These are phyloP conservation scores for Nannoperca obscura DNA, from an alignment of 2,797 vertebrate genomes.

Conservation along the genomic window DNA sequence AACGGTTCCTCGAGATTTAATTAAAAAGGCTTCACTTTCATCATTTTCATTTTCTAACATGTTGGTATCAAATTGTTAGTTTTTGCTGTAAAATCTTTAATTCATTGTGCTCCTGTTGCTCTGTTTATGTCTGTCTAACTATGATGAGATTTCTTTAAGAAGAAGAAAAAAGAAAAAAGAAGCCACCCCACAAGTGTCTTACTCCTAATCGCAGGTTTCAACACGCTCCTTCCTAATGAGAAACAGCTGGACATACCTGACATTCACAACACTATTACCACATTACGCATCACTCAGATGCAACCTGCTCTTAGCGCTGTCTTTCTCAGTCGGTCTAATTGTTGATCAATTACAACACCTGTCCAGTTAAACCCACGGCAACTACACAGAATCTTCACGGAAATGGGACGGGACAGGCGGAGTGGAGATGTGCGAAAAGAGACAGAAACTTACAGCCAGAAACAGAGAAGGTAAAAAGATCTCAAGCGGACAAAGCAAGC, in stretches of 20 bases:
- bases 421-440: constrained; percentile 21
- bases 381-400: not conserved
- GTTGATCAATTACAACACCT: not conserved
- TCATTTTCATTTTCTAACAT: too few relatives aligned
- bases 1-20: too few relatives aligned
- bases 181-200: not conserved
- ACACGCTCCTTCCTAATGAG: constrained; percentile 31
- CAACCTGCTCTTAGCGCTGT: constrained; percentile 11
- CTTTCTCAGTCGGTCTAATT: constrained; percentile 2
- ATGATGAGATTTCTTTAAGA: not conserved
- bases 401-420: not conserved
- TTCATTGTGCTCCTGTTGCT: not conserved
- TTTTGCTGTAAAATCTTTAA: too few relatives aligned
- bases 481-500: constrained; percentile 67
- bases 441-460: constrained; percentile 76
- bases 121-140: too few relatives aligned
- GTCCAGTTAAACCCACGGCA: constrained; percentile 1
- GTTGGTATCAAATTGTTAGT: too few relatives aligned
- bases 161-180: not conserved
- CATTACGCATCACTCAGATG: constrained; percentile 42
- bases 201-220: constrained; percentile 50
- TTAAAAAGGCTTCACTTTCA: too few relatives aligned
- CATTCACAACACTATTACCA: constrained; percentile 48
- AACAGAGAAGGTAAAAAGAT: constrained; percentile 72
- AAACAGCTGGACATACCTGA: constrained; percentile 61